Percentiles rank a stretch among this genome's conserved stretches.
These are phyloP conservation scores for Ariolimax columbianus DNA, from an alignment of 2,888 invertebrate species.

Conservation along the genomic window DNA sequence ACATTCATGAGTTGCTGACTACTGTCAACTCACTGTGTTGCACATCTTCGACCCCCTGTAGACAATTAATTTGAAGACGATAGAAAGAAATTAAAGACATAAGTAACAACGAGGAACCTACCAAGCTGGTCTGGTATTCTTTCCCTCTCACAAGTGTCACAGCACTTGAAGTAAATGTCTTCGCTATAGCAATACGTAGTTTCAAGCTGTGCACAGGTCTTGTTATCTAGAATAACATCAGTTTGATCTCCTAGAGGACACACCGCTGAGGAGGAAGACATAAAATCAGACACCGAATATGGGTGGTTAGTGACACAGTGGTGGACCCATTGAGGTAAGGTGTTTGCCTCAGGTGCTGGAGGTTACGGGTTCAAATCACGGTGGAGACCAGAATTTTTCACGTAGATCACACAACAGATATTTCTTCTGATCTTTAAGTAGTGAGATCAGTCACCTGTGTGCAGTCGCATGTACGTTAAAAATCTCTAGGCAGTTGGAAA, in stretches of 20 bases:
- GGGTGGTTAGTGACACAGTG: no score
- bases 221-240: constrained; percentile 44
- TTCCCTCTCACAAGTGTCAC: constrained; percentile 40
- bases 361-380: no score
- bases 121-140: background rate
- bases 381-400: no score
- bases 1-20: no score
- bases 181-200: constrained; percentile 55
- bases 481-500: no score
- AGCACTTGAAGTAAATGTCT: constrained; percentile 50
- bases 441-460: no score
- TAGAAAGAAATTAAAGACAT: background rate
- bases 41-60: background rate
- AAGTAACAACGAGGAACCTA: background rate
- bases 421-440: no score
- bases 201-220: constrained; percentile 52
- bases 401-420: no score
- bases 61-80: background rate
- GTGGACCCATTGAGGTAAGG: no score
- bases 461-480: no score
- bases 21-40: background rate
- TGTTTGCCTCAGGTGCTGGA: no score
- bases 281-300: no score
- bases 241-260: constrained; percentile 57
- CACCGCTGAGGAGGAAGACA: constrained; percentile 43